phyloP scores from a whole-genome alignment of 2,113 vertebrate genomes.

The Tylochromis polylepis region DNA sequence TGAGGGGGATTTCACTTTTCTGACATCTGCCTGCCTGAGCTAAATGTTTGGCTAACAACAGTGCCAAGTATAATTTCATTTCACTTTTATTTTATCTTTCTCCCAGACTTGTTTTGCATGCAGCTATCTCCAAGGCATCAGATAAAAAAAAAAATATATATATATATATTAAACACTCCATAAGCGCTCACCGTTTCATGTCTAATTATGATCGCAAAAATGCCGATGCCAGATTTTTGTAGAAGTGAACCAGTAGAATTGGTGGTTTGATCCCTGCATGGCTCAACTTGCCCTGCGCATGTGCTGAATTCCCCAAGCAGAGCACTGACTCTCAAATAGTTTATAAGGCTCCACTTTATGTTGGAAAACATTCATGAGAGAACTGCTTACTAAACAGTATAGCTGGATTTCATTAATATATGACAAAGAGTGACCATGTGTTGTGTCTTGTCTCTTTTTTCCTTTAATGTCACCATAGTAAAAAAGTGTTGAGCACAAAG shows the following conservation, averaged over 20 bases:
- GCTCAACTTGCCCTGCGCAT: fast-evolving
- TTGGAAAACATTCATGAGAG: background rate
- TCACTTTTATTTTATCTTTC: background rate
- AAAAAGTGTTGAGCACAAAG: background rate
- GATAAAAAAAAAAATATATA: background rate
- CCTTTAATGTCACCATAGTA: background rate
- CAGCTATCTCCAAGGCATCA: background rate
- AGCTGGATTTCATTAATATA: background rate
- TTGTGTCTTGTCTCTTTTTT: background rate
- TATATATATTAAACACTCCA: background rate
- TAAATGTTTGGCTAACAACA: background rate
- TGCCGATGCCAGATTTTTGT: background rate
- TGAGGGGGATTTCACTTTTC: slow-evolving; percentile 24
- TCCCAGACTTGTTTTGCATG: background rate
- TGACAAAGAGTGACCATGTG: background rate
- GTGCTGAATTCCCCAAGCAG: background rate
- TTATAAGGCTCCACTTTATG: background rate
- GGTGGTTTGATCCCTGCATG: background rate
- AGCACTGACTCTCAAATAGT: background rate
- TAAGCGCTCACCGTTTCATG: background rate
- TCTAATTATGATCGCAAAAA: background rate
- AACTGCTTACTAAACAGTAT: background rate
- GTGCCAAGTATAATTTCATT: background rate
- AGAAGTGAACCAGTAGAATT: background rate
- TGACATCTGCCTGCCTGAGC: background rate